Evolutionary conservation across 2,113 vertebrate species (phyloP), one percentile per base, ranked within the genome.

Genomic region (Thamnophis sirtalis): DNA sequence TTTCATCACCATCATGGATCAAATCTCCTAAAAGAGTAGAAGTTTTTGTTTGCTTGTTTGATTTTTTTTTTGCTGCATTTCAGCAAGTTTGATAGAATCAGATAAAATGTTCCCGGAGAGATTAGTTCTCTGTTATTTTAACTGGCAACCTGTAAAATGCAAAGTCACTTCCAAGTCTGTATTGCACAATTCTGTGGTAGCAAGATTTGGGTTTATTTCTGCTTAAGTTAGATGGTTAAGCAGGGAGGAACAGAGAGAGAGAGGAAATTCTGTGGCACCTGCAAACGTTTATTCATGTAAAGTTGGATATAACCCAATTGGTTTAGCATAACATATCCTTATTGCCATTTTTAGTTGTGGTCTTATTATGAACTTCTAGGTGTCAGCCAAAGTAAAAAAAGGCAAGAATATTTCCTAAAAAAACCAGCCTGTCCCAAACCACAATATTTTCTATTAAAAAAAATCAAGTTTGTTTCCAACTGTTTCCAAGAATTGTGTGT

Each of bases 1-100:
- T 91, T 91, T 58, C 43, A 94, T 38, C 43, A n/a, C 17, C 53
- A 26, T 24, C 92, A 51, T 68, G 88, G 56, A 54, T 86, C 84
- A 84, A 68, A 90, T 90, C 54, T 84, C 54, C 7, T 26, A 21
- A 89, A 89, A n/a, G 9, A 54, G 10, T 4, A 17, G 87, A 43
- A 8, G 2, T 2, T 80, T 87, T 60, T 93, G 91, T 89, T 50
- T 84, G 51, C 2, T 92, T 58, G 68, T 6, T 80, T 80, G 73
- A 3, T 58, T 92, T 56, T 93, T 94, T 58, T 93, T 94, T 91
- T 49, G 91, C 84, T 28, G 49, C 2, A 90, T 86, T 93, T 94
- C 85, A 93, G 26, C 28, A 33, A 21, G 38, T 8, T n/a, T 87
- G 48, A 63, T 87, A 68, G 22, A 43, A 54, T 93, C 92, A 68